Conservation (phyloP, 2,888 invertebrate species). For the Isoperla grammatica region DNA sequence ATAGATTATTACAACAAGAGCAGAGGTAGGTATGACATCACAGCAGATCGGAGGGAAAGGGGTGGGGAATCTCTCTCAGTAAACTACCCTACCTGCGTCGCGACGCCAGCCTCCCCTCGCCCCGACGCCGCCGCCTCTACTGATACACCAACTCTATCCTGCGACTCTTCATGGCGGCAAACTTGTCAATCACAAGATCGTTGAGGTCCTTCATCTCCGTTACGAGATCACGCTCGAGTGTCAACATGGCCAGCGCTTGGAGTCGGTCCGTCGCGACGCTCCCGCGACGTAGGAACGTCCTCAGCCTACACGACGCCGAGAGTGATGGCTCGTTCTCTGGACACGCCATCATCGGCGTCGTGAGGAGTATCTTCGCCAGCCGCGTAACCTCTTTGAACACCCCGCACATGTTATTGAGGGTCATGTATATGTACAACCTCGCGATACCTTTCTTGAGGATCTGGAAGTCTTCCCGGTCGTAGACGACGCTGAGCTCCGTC, state of each 20-base stretch:
- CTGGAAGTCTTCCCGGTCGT: too few species aligned
- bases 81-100: too few species aligned
- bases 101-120: too few species aligned
- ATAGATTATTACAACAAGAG: too few species aligned
- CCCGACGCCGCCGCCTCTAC: too few species aligned
- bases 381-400: constrained; percentile 30
- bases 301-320: constrained; percentile 34
- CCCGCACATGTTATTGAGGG: too few species aligned
- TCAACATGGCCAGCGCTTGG: constrained; percentile 33
- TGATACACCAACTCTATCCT: constrained; percentile 24
- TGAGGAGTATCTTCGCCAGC: constrained; percentile 31
- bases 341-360: constrained; percentile 34
- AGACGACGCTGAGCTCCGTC: too few species aligned
- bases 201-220: constrained; percentile 30
- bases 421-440: too few species aligned
- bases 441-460: too few species aligned
- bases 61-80: too few species aligned
- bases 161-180: constrained; percentile 24
- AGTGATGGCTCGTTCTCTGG: constrained; percentile 34
- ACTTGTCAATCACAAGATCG: constrained; percentile 27
- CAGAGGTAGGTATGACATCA: too few species aligned
- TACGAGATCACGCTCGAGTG: constrained; percentile 30
- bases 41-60: too few species aligned
- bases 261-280: constrained; percentile 34
- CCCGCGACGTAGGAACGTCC: constrained; percentile 34